These are phyloP conservation scores for Ovis aries DNA, from an alignment of 2,113 vertebrate genomes.

Conservation along the genomic window DNA sequence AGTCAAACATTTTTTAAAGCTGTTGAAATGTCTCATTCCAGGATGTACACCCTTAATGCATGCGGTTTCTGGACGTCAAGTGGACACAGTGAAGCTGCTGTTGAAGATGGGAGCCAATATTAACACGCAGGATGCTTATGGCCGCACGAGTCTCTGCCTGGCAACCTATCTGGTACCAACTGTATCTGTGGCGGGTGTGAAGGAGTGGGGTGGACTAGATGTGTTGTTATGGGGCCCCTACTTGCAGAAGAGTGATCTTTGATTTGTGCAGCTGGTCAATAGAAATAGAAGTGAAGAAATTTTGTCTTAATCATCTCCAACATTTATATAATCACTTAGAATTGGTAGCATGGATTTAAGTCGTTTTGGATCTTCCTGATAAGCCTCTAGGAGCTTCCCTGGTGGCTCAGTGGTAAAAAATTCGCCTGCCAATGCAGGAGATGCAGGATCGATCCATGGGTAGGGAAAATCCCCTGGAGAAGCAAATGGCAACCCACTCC, in stretches of 20 bases:
- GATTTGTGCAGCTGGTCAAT: not conserved
- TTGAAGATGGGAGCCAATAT: constrained; percentile 94
- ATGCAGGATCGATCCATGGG: not conserved
- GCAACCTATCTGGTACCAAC: constrained; percentile 88
- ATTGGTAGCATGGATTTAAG: not conserved
- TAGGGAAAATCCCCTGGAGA: not conserved
- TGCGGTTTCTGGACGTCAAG: constrained; percentile 89
- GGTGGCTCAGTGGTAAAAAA: not conserved
- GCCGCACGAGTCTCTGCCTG: constrained; percentile 88
- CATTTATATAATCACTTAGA: not conserved
- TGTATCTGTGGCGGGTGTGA: not conserved
- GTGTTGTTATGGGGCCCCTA: not conserved
- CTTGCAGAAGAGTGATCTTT: not conserved
- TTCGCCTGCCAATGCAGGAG: not conserved
- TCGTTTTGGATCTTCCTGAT: not conserved
- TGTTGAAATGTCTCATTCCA: constrained; percentile 66
- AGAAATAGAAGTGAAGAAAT: not conserved
- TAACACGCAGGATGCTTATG: constrained; percentile 89
- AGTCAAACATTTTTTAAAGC: constrained; percentile 43
- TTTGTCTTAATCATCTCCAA: not conserved
- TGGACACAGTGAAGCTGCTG: constrained; percentile 91
- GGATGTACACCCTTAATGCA: constrained; percentile 91
- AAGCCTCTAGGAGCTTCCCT: not conserved
- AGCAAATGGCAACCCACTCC: not conserved
- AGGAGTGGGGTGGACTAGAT: not conserved